These are phyloP conservation scores for Zosterops hypoxanthus DNA, from an alignment of 2,113 vertebrate species.

Conservation along the genomic window DNA sequence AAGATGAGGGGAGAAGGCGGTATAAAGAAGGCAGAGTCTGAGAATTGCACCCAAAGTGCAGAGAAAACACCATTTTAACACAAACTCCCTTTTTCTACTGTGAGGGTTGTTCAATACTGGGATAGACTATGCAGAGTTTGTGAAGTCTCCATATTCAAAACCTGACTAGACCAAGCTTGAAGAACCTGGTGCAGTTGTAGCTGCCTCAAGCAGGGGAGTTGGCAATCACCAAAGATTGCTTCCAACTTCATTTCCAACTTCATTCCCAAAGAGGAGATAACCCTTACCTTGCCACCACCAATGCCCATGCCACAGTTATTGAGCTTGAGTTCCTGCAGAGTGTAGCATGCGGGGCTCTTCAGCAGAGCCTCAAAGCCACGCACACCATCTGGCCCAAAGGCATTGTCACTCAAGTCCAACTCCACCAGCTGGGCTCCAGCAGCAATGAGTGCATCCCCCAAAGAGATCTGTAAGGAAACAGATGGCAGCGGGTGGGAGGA, in stretches of 20 bases:
- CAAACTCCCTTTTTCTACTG: not conserved
- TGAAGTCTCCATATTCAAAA: not conserved
- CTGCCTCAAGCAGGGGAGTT: not conserved
- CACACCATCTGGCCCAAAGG: conserved; percentile 96
- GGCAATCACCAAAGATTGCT: not conserved
- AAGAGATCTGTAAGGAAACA: conserved; percentile 80
- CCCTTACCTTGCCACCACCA: conserved; percentile 91
- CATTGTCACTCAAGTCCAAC: conserved; percentile 96
- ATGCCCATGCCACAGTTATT: conserved; percentile 99
- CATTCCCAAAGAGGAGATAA: not conserved
- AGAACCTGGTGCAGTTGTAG: not conserved
- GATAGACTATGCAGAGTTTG: not conserved
- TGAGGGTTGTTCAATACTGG: not conserved
- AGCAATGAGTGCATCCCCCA: conserved; percentile 87
- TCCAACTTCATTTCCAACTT: not conserved
- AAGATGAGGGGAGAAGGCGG: not conserved
- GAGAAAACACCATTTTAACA: not conserved
- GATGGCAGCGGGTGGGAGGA: not conserved
- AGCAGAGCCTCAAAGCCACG: conserved; percentile 90
- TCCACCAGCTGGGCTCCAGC: conserved; percentile 89
- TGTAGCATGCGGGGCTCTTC: conserved; percentile 88
- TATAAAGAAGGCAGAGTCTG: not conserved
- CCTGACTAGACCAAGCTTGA: not conserved
- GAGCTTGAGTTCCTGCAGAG: conserved; percentile 88
- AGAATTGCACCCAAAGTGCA: not conserved